These are phyloP conservation scores for Drosophila seguyi DNA, from an alignment of 1,140 invertebrate species.

Conservation along the genomic window DNA sequence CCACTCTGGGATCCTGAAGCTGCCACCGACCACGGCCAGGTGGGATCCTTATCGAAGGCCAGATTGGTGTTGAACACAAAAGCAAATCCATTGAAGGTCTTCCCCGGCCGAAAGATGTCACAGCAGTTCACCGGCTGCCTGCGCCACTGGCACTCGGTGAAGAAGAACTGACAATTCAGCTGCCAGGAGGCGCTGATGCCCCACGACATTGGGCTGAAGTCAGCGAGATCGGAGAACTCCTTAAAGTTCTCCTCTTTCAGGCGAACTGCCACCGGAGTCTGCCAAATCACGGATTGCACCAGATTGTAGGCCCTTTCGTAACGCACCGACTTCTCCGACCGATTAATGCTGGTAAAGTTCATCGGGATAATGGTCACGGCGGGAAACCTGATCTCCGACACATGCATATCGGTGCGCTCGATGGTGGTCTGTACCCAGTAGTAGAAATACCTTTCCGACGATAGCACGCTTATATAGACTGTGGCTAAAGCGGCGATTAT, in stretches of 20 bases:
- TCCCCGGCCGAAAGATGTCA: constrained; percentile 35
- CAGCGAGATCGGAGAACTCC: constrained; percentile 16
- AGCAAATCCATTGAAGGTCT: constrained; percentile 33
- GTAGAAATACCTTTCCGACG: constrained; percentile 73
- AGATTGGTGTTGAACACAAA: constrained; percentile 54
- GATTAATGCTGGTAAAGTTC: constrained; percentile 9
- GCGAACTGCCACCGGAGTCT: not conserved
- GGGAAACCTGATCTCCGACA: constrained; percentile 73
- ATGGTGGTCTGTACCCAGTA: constrained; percentile 78
- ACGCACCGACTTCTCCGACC: not conserved
- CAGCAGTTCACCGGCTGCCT: constrained; percentile 58
- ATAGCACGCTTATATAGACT: constrained; percentile 57
- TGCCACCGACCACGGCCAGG: constrained; percentile 70
- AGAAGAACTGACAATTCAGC: constrained; percentile 52
- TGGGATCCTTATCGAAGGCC: constrained; percentile 13
- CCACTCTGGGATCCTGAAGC: constrained; percentile 49
- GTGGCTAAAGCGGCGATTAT: constrained; percentile 34
- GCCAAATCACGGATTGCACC: constrained; percentile 41
- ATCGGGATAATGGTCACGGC: constrained; percentile 71
- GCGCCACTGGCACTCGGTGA: constrained; percentile 64
- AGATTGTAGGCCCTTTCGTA: constrained; percentile 37
- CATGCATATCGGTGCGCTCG: constrained; percentile 73
- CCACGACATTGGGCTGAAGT: not conserved
- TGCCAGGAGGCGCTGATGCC: constrained; percentile 18
- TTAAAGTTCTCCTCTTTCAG: constrained; percentile 3